Conservation (phyloP, 2,888 invertebrate species). For the Cataglyphis cursor region DNA sequence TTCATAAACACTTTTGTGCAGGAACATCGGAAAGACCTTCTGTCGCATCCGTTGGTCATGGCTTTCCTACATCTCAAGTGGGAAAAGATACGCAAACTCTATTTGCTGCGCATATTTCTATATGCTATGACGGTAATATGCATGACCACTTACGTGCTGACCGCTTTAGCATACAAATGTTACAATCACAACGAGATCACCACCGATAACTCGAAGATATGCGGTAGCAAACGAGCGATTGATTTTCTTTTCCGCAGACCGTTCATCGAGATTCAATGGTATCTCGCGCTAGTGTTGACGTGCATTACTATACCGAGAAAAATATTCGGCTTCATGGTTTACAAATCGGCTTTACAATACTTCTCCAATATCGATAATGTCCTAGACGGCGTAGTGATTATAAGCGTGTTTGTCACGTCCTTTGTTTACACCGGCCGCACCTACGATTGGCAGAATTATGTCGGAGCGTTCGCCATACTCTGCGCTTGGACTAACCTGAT, state of each 20-base stretch:
- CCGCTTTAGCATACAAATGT: conserved; percentile 84
- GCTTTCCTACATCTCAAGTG: conserved; percentile 87
- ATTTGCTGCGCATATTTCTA: conserved; percentile 83
- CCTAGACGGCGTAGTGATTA: conserved; percentile 82
- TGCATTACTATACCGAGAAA: conserved; percentile 85
- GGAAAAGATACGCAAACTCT: conserved; percentile 87
- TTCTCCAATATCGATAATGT: conserved; percentile 86
- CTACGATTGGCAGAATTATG: conserved; percentile 85
- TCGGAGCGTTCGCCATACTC: conserved; percentile 86
- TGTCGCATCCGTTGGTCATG: conserved; percentile 87
- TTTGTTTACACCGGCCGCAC: conserved; percentile 84
- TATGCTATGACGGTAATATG: conserved; percentile 84
- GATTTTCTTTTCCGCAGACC: conserved; percentile 79
- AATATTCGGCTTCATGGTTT: conserved; percentile 84
- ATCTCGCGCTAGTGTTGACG: conserved; percentile 81
- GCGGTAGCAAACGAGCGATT: conserved; percentile 76
- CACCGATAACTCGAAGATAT: conserved; percentile 80
- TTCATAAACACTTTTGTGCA: conserved; percentile 87
- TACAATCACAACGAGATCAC: conserved; percentile 80
- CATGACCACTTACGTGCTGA: conserved; percentile 84
- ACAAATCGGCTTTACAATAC: conserved; percentile 84
- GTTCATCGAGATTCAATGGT: conserved; percentile 84
- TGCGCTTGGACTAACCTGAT: conserved; percentile 87
- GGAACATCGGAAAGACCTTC: conserved; percentile 86
- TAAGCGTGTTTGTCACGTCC: conserved; percentile 84